phyloP scores from a whole-genome alignment of 2,888 invertebrate genomes.

The Mythimna albipuncta region DNA sequence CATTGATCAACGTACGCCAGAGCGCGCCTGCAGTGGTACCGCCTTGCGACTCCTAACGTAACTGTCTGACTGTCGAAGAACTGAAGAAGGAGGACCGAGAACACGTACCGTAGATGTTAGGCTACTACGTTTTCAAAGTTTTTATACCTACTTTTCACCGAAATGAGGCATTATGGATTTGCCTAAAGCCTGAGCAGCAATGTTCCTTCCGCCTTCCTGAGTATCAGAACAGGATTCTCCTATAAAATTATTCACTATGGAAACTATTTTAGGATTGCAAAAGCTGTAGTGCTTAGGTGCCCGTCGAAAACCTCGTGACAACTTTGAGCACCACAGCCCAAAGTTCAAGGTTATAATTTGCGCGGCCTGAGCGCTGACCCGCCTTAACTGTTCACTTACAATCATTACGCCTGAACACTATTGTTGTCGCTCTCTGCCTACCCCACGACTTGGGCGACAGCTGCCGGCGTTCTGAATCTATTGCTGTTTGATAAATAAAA shows the following conservation, averaged over 20 bases:
- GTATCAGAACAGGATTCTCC: too few species aligned
- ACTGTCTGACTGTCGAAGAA: too few species aligned
- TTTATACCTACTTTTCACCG: too few species aligned
- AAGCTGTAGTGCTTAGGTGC: neutral
- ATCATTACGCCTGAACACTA: constrained; percentile 45
- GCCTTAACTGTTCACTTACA: constrained; percentile 51
- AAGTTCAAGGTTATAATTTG: constrained; percentile 77
- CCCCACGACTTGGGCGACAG: constrained; percentile 53
- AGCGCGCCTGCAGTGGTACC: too few species aligned
- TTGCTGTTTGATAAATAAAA: constrained; percentile 20
- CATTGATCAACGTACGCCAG: too few species aligned
- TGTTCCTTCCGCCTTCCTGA: too few species aligned
- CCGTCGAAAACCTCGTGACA: neutral
- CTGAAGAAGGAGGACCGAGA: too few species aligned
- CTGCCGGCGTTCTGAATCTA: constrained; percentile 36
- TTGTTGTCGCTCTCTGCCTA: constrained; percentile 54
- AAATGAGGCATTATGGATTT: too few species aligned
- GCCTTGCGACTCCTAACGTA: too few species aligned
- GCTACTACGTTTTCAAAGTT: too few species aligned
- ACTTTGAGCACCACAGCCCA: constrained; percentile 55
- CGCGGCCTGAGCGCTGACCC: constrained; percentile 49
- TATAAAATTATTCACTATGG: neutral
- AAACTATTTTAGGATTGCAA: neutral
- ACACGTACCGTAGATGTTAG: too few species aligned
- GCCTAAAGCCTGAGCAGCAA: too few species aligned